Evolutionary conservation across 2,113 vertebrate genomes (phyloP), one percentile per base, ranked within the genome.

Genomic region (Grus americana): DNA sequence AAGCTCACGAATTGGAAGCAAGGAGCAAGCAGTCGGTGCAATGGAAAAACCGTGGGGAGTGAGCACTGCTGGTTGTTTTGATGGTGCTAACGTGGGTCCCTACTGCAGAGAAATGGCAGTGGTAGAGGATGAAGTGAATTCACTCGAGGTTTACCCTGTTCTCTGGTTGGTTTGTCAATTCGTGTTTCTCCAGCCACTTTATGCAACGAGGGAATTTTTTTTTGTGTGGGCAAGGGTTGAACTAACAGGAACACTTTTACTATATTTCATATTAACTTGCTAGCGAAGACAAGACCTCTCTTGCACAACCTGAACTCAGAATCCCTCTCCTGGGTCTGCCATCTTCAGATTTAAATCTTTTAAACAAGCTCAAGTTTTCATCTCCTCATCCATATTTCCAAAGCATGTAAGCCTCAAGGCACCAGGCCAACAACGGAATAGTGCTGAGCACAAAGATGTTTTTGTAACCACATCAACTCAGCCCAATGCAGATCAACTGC

Each of bases 371-470:
- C 75, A 81, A 74, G 93, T 96, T 96, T 96, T 96, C 95, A 96
- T 86, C 96, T 96, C 93, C 92, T 93, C 92, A 84, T 94, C 95
- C 93, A 88, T 96, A 93, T 97, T 96, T 96, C 92, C 95, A 92
- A 89, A 89, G 91, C 93, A 74, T 90, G 86, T 92, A 92, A 96
- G 79, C 95, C 95, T 97, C 91, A 93, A 96, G 96, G 97, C 92
- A 94, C 73, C 46, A 90, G 88, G 93, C 93, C 93, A 97, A 86
- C 86, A 95, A 92, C 18, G 9, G 58, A 93, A 96, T 72, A 96
- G 94, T 87, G 95, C 95, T 95, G 86, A 95, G 83, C 88, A 96
- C 88, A 96, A 96, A 95, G 95, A 95, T 93, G 88, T 67, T 96
- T 96, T 92, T 96, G 93, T 97, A 94, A 96, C 93, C 91, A 36